phyloP scores from a whole-genome alignment of 1,140 invertebrate species.

The Archivesica marissinica region DNA sequence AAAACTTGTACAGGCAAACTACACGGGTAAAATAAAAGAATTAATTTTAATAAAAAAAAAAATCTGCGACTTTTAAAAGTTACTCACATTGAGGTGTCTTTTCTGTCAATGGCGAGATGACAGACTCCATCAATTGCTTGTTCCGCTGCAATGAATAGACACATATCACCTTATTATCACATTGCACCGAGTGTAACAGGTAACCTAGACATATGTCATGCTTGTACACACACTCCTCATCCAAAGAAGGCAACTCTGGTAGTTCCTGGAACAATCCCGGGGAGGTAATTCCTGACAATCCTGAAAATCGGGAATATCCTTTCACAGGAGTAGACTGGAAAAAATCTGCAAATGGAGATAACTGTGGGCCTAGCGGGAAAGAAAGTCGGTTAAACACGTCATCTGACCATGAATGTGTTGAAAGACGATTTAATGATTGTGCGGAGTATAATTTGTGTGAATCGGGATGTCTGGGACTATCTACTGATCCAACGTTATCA shows the following conservation, averaged over 20 bases:
- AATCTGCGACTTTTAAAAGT: too few species aligned
- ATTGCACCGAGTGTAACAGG: conserved; percentile 45
- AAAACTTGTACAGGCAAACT: too few species aligned
- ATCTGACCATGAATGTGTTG: conserved; percentile 33
- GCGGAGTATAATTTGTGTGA: not conserved
- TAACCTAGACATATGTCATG: conserved; percentile 60
- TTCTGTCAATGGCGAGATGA: conserved; percentile 78
- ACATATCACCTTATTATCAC: conserved; percentile 65
- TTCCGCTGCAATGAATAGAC: conserved; percentile 79
- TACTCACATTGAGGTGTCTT: conserved; percentile 36
- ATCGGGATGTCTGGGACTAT: not conserved
- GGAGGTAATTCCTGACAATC: conserved; percentile 7
- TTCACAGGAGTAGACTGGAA: not conserved
- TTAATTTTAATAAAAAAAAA: too few species aligned
- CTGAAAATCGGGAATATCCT: conserved; percentile 22
- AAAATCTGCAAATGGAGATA: conserved; percentile 16
- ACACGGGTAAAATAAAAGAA: too few species aligned
- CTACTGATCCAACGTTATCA: conserved; percentile 31
- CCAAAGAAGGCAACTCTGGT: conserved; percentile 12
- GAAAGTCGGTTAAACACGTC: conserved; percentile 54
- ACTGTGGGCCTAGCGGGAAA: conserved; percentile 1
- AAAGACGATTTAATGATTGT: not conserved
- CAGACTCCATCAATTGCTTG: conserved; percentile 81
- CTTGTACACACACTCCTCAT: conserved; percentile 16
- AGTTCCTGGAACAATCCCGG: conserved; percentile 7